Percentiles rank a stretch among this genome's conserved stretches.
These are phyloP conservation scores for Myotis myotis DNA, from an alignment of 2,797 vertebrate genomes.

Conservation along the genomic window DNA sequence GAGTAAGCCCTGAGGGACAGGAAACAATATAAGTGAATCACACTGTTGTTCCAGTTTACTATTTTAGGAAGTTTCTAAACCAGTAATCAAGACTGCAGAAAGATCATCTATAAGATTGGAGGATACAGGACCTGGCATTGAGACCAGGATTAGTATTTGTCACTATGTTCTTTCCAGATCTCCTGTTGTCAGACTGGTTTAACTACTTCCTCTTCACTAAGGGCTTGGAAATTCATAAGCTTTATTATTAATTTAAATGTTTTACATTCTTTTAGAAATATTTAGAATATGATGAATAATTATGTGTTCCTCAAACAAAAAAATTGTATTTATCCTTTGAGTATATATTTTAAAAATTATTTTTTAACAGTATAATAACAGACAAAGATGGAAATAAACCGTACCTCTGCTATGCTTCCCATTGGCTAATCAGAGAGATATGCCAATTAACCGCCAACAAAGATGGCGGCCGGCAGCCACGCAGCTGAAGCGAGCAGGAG, in stretches of 20 bases:
- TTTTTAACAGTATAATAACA: not conserved
- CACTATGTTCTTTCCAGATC: not conserved
- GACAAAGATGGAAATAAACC: no score
- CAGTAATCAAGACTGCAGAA: not conserved
- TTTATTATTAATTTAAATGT: not conserved
- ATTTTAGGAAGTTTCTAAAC: not conserved
- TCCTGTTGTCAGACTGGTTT: not conserved
- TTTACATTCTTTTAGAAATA: not conserved
- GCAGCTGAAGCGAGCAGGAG: no score
- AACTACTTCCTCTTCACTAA: not conserved
- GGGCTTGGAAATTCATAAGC: not conserved
- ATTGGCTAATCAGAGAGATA: no score
- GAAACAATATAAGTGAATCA: not conserved
- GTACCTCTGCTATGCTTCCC: no score
- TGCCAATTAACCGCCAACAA: no score
- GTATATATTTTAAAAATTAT: not conserved
- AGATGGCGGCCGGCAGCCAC: no score
- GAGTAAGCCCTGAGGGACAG: not conserved
- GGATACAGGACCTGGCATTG: not conserved
- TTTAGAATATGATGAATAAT: not conserved
- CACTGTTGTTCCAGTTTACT: not conserved
- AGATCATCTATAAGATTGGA: not conserved
- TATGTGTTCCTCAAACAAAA: not conserved
- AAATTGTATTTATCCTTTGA: not conserved
- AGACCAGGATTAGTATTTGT: not conserved